A percentile compares a stretch with the other conserved stretches of the same genome.
Evolutionary conservation across 1,140 invertebrate genomes (phyloP).

Genomic region (Pseudoatta argentina): DNA sequence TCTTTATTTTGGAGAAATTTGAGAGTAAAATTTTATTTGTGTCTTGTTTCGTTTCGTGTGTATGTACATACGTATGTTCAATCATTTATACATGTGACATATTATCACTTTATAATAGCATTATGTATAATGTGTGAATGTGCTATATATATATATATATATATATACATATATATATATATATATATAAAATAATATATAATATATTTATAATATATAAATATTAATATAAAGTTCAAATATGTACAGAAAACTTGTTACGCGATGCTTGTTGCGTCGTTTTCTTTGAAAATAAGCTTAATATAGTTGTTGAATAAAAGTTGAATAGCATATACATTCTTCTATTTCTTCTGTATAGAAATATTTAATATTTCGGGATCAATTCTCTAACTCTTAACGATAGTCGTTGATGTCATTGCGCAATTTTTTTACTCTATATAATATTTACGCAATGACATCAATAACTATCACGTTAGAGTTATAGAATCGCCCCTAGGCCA

Average conservation of each 20-base stretch:
- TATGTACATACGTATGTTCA: not conserved
- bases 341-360: not conserved
- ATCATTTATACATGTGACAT: not conserved
- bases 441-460: too few relatives aligned
- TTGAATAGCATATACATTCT: not conserved
- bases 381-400: too few relatives aligned
- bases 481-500: not conserved
- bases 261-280: not conserved
- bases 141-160: not conserved
- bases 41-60: not conserved
- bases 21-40: too few relatives aligned
- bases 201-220: not conserved
- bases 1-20: too few relatives aligned
- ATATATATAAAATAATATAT: not conserved
- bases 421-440: too few relatives aligned
- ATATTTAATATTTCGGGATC: not conserved
- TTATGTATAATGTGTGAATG: not conserved
- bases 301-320: slow-evolving; percentile 16
- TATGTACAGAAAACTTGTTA: slow-evolving; percentile 28
- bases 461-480: too few relatives aligned
- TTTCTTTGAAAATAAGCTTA: not conserved
- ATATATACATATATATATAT: not conserved
- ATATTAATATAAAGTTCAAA: slow-evolving; percentile 35
- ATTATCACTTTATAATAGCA: not conserved
- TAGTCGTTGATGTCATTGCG: too few relatives aligned